Percentiles rank a stretch among this genome's conserved stretches.
Evolutionary conservation across 2,888 invertebrate genomes (phyloP).

Genomic region (Ceraclea dissimilis): DNA sequence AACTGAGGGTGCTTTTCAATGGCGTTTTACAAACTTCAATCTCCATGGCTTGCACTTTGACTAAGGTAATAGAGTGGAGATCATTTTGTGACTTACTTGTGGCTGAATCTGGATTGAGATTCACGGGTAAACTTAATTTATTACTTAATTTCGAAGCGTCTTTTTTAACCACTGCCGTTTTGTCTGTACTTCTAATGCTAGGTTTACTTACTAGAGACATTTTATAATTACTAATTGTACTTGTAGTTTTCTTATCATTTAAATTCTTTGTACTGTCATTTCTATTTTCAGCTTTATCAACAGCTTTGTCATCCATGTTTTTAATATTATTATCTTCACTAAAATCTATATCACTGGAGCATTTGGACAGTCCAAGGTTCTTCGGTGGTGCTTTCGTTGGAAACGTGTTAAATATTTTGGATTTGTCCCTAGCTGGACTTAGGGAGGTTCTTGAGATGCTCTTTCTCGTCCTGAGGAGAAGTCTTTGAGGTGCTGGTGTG

Average conservation of each 20-base stretch:
- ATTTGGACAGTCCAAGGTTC: conserved; percentile 24
- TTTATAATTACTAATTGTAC: background rate
- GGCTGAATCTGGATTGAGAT: background rate
- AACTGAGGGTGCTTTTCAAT: conserved; percentile 19
- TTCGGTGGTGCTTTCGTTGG: conserved; percentile 24
- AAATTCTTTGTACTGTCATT: background rate
- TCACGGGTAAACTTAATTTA: background rate
- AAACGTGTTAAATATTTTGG: conserved; percentile 23
- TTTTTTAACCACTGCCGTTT: background rate
- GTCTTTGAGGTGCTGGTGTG: conserved; percentile 22
- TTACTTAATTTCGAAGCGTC: background rate
- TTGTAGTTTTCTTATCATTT: background rate
- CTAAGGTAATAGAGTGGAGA: conserved; percentile 18
- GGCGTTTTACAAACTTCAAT: conserved; percentile 24
- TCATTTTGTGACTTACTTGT: conserved; percentile 17
- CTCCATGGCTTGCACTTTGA: conserved; percentile 23
- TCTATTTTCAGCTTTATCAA: background rate
- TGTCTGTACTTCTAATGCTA: background rate
- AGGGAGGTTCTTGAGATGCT: conserved; percentile 20
- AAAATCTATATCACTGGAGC: conserved; percentile 24
- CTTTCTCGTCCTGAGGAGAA: conserved; percentile 24
- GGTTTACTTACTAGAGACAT: background rate
- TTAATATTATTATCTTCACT: background rate
- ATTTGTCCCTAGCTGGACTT: conserved; percentile 17
- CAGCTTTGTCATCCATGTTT: background rate